Evolutionary conservation across 2,797 vertebrate genomes (phyloP), one percentile per base, ranked within the genome.

Genomic region (Falco cherrug): DNA sequence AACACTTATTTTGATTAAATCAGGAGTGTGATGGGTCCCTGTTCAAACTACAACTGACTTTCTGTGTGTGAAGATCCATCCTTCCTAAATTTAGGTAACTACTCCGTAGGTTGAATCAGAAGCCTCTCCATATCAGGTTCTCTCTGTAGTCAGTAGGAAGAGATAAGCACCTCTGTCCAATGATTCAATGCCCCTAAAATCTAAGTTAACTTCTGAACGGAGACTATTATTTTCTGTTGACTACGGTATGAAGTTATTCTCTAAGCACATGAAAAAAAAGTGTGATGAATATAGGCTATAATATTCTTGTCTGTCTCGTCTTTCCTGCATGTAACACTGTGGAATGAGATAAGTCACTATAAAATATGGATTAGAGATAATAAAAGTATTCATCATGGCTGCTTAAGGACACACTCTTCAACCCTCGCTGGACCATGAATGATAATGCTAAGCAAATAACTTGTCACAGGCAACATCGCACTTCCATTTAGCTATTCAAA

Each of bases 401-500:
- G 37, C 65, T 78, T 90, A 86, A 90, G 57, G 87, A 57, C 61
- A 71, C 13, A 71, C 10, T 71, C n/a, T 80, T 59, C 76, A 88
- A 31, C 41, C 18, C 82, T 78, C 59, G 0, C n/a, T 81, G 73
- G 69, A 86, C 85, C n/a, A n/a, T n/a, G n/a, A n/a, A n/a, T n/a
- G n/a, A n/a, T n/a, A n/a, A n/a, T n/a, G n/a, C n/a, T n/a, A n/a
- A n/a, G n/a, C 65, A 95, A 93, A 90, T 88, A 94, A 78, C 65
- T 93, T 90, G 61, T 90, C 91, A 88, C 35, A 68, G 48, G 45
- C 56, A 94, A 31, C 18, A 50, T 43, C 21, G 2, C 51, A 68
- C 45, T 95, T 86, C 33, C 68, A 75, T 86, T 93, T 85, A 86
- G 31, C 24, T 81, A 47, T 93, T 94, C 69, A 95, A 91, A 95